A percentile compares a stretch with the other conserved stretches of the same genome.
phyloP scores from a whole-genome alignment of 2,113 vertebrate genomes.

The Chionodraco myersi region DNA sequence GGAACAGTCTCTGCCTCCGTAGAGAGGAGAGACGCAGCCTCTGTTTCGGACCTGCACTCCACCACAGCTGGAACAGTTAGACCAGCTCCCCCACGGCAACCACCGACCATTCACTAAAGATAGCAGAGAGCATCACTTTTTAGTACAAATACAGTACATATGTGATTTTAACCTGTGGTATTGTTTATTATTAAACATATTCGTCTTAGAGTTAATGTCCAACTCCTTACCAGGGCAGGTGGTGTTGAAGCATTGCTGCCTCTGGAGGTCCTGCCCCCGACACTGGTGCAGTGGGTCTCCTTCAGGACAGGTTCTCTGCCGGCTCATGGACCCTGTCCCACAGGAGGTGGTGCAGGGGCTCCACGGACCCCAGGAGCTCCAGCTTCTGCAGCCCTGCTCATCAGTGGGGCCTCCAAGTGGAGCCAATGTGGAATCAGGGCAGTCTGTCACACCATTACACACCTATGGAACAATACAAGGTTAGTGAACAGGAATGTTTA shows the following conservation, averaged over 20 bases:
- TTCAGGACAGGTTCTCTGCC: slow-evolving; percentile 77
- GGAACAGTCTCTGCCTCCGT: slow-evolving; percentile 85
- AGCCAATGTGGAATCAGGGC: slow-evolving; percentile 54
- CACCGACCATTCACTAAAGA: slow-evolving; percentile 87
- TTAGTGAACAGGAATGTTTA: not conserved
- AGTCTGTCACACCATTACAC: slow-evolving; percentile 87
- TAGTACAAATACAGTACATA: not conserved
- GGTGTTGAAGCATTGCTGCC: slow-evolving; percentile 85
- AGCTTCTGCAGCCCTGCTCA: slow-evolving; percentile 84
- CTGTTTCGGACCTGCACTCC: slow-evolving; percentile 84
- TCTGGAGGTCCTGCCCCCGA: slow-evolving; percentile 79
- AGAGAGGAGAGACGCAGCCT: slow-evolving; percentile 84
- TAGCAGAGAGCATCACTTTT: not conserved
- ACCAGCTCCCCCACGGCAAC: slow-evolving; percentile 88
- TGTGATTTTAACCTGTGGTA: not conserved
- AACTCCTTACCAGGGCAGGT: slow-evolving; percentile 83
- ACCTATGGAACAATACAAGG: slow-evolving; percentile 76
- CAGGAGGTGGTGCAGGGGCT: slow-evolving; percentile 85
- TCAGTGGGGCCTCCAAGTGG: slow-evolving; percentile 64
- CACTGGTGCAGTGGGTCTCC: slow-evolving; percentile 79
- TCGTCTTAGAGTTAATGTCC: not conserved
- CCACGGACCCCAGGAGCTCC: slow-evolving; percentile 89
- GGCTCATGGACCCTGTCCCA: slow-evolving; percentile 81
- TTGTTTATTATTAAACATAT: not conserved
- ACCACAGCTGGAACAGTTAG: slow-evolving; percentile 85